Evolutionary conservation across 2,888 invertebrate genomes (phyloP), one percentile per base, ranked within the genome.

Genomic region (Halictus quadricinctus): DNA sequence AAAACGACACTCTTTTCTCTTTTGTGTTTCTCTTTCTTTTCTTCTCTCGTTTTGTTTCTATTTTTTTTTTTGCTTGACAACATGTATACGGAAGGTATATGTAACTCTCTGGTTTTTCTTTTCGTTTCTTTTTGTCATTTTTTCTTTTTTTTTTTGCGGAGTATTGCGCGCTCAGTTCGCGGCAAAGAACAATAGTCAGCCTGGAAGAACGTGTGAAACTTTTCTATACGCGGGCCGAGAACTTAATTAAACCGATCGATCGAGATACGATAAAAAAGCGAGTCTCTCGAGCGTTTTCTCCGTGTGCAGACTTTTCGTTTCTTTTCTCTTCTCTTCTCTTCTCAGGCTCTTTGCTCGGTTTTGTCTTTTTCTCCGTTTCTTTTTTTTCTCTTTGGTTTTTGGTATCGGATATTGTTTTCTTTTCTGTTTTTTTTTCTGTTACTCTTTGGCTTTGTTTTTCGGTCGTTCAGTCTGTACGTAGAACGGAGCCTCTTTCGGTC

Each of bases 401-500:
- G 29, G 18, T n/a, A 58, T 58, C 25, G n/a, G 58, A 58, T 58
- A 58, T 58, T 58, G 58, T 58, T 58, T 58, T 58, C 58, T 58
- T 74, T 50, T 50, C 43, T 41, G 10, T 73, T 41, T 43, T 77
- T 36, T 73, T 70, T 48, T 64, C 43, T 54, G 36, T 36, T 36
- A 36, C 36, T 36, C 36, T 69, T 46, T 48, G 48, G 36, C 69
- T 69, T 48, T 25, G 29, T 84, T 84, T 76, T 58, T 29, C 81
- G 77, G 87, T 88, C 86, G 86, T 81, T 85, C 72, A 87, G 88
- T 90, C 88, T 87, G 90, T 89, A 89, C 79, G 89, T 89, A 87
- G 83, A 89, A 92, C 90, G 89, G 90, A 92, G 92, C 91, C 92
- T 90, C 90, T 88, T 88, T 86, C 88, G 87, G 88, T 90, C 90